Evolutionary conservation across 2,113 vertebrate species (phyloP).

Genomic region (Stegastes partitus): DNA sequence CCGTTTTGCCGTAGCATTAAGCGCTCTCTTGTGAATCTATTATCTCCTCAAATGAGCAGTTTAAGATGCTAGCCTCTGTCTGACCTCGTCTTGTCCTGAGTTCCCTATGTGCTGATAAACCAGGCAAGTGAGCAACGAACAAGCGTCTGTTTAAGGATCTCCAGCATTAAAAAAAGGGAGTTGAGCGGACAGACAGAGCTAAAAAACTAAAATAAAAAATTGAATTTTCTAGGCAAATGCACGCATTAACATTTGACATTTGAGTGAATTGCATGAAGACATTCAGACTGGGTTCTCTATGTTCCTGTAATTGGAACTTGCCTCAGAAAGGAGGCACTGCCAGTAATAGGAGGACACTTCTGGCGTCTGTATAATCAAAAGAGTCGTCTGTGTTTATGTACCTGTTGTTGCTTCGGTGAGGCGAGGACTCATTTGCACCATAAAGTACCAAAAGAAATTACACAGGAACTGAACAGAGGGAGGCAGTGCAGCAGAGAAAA

Average conservation of each 20-base stretch:
- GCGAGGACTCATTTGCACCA: conserved; percentile 65
- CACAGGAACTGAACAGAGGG: conserved; percentile 14
- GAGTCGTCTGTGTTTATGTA: conserved; percentile 16
- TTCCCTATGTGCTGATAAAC: conserved; percentile 33
- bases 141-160: conserved; percentile 23
- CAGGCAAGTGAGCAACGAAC: conserved; percentile 12
- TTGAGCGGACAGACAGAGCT: conserved; percentile 7
- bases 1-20: conserved; percentile 18
- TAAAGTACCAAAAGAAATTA: conserved; percentile 57
- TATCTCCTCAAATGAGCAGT: conserved; percentile 55
- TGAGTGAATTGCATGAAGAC: conserved; percentile 39
- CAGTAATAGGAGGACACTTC: conserved; percentile 14
- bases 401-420: conserved; percentile 35
- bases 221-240: conserved; percentile 38
- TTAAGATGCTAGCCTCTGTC: conserved; percentile 42
- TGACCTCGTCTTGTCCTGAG: conserved; percentile 44
- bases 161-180: conserved; percentile 7
- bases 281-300: background rate
- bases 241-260: conserved; percentile 51
- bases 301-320: conserved; percentile 13
- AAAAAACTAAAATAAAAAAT: conserved; percentile 26
- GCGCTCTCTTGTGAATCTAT: conserved; percentile 53
- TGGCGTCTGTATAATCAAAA: conserved; percentile 50
- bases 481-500: conserved; percentile 42
- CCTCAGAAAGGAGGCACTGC: conserved; percentile 5